Conservation (phyloP, 2,888 invertebrate species). For the Aelia acuminata region DNA sequence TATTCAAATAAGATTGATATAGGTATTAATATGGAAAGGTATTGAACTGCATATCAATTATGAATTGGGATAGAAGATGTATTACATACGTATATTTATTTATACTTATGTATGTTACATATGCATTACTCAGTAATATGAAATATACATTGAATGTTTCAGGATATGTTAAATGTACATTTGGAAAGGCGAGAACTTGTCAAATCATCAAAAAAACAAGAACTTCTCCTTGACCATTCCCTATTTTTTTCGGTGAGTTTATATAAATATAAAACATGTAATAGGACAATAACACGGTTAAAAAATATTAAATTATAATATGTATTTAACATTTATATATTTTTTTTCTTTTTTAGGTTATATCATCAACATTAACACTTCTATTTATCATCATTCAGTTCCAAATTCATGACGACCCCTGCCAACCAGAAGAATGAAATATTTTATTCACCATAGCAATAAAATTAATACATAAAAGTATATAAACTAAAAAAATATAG, state of each 20-base stretch:
- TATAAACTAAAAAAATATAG: no score
- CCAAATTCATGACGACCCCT: not conserved
- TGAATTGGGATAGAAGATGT: no score
- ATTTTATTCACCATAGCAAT: not conserved
- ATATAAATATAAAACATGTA: not conserved
- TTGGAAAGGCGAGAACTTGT: not conserved
- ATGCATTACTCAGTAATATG: no score
- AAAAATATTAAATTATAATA: no score
- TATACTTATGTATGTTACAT: no score
- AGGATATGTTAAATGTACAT: not conserved
- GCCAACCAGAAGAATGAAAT: not conserved
- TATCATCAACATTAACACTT: not conserved
- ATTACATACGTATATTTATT: no score
- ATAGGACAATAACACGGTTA: not conserved
- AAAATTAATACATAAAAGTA: no score
- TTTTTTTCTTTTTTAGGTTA: not conserved
- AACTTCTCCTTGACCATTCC: not conserved
- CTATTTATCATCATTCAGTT: constrained; percentile 8
- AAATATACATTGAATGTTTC: constrained; percentile 5
- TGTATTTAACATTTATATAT: no score
- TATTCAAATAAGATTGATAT: no score
- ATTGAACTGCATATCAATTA: no score
- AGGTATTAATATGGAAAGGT: no score
- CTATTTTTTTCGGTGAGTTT: not conserved
- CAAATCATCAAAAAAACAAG: not conserved